phyloP scores from a whole-genome alignment of 2,113 vertebrate genomes.

The Lagopus leucura region DNA sequence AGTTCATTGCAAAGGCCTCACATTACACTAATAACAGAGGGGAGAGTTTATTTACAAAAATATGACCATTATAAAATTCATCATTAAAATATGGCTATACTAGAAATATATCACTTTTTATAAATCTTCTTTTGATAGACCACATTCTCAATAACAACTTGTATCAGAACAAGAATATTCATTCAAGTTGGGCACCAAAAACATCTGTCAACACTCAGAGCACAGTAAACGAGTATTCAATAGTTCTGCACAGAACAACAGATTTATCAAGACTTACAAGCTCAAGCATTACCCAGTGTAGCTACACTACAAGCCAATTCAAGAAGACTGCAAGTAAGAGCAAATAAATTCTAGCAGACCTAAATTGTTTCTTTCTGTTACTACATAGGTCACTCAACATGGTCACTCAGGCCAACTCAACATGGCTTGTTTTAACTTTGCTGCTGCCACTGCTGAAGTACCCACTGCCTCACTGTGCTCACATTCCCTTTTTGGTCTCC shows the following conservation, averaged over 20 bases:
- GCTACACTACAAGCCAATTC: neutral
- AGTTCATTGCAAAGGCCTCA: neutral
- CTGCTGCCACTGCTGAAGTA: too few species aligned
- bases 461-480: too few species aligned
- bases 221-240: neutral
- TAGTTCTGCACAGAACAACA: neutral
- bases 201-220: neutral
- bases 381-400: too few species aligned
- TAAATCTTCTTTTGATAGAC: neutral
- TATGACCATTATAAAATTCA: neutral
- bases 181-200: neutral
- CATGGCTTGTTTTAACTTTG: too few species aligned
- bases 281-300: neutral
- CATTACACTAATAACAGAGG: neutral
- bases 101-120: neutral
- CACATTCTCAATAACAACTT: neutral
- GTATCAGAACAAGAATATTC: neutral
- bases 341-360: neutral
- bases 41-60: neutral
- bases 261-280: neutral
- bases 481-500: too few species aligned
- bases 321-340: neutral
- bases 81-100: neutral
- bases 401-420: too few species aligned
- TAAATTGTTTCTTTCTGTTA: neutral